Conservation (phyloP, 2,888 invertebrate species). For the Notodonta ziczac region DNA sequence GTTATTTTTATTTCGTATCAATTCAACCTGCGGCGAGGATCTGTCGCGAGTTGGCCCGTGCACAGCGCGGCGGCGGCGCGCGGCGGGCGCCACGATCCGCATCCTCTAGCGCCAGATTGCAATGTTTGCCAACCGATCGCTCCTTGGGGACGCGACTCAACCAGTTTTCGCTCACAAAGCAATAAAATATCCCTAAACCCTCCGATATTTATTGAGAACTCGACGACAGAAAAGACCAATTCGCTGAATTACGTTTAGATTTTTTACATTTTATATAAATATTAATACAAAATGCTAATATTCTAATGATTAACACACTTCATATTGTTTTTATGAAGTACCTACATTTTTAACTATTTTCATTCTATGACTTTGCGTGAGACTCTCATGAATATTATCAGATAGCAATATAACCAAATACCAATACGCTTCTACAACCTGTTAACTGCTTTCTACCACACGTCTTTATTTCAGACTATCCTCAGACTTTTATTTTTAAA, state of each 20-base stretch:
- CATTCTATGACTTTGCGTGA: no score
- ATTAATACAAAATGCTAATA: no score
- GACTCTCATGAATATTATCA: no score
- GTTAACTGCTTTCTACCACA: no score
- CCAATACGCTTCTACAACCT: no score
- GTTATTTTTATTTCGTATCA: constrained; percentile 32
- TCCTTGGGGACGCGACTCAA: constrained; percentile 71
- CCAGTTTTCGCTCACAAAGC: constrained; percentile 62
- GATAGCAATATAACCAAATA: no score
- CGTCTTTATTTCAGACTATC: no score
- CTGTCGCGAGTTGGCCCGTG: not conserved
- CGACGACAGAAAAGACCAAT: constrained; percentile 40
- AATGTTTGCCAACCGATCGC: constrained; percentile 78
- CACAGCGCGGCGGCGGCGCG: not conserved
- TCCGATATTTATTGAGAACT: constrained; percentile 62
- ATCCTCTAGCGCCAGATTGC: constrained; percentile 55
- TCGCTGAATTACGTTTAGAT: constrained; percentile 30
- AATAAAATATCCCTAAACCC: constrained; percentile 70
- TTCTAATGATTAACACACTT: no score
- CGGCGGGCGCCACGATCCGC: constrained; percentile 44
- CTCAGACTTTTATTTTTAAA: no score
- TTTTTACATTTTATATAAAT: constrained; percentile 12
- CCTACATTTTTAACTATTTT: no score
- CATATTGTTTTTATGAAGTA: no score
- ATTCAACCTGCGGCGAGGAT: constrained; percentile 29